Evolutionary conservation across 2,888 invertebrate species (phyloP), one percentile per base, ranked within the genome.

Genomic region (Sinhomidia bicolor): DNA sequence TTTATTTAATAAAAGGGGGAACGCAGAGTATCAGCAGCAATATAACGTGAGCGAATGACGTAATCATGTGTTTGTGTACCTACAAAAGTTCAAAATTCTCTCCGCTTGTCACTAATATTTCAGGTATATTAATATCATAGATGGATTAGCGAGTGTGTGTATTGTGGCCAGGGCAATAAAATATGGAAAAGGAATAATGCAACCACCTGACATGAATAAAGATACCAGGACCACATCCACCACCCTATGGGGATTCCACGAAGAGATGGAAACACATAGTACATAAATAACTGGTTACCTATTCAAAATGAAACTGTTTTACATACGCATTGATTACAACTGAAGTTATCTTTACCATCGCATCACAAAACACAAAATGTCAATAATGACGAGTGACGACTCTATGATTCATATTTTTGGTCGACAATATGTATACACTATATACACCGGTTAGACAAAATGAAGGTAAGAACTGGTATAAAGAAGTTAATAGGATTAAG

Each of bases 71-170:
- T 20, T n/a, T 71, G 68, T 3, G 17, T 76, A 10, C n/a, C 17
- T 76, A 10, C n/a, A 23, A n/a, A n/a, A 36, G 71, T 71, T 76
- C 32, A 54, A 76, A 51, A 14, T 32, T 76, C 47, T 32, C 54
- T 44, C 7, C 17, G 54, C 76, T 47, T 76, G 76, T 76, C 76
- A 76, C n/a, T n/a, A n/a, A 76, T 76, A 76, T 47, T 76, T 54
- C 7, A n/a, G 20, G 57, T 57, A 10, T 14, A 14, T 3, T n/a
- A 44, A n/a, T 51, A n/a, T 51, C 4, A 44, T 12, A 36, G 12
- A 51, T 51, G 51, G n/a, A 51, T 9, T 51, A 51, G 17, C 1
- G 9, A 9, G 44, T 44, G 44, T 9, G 36, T 41, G 9, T 9
- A 41, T 9, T 41, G 41, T 41, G 41, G 5, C 47, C 9, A 12